Conservation (phyloP, 2,888 invertebrate genomes). For the Eustalomyia histrio region DNA sequence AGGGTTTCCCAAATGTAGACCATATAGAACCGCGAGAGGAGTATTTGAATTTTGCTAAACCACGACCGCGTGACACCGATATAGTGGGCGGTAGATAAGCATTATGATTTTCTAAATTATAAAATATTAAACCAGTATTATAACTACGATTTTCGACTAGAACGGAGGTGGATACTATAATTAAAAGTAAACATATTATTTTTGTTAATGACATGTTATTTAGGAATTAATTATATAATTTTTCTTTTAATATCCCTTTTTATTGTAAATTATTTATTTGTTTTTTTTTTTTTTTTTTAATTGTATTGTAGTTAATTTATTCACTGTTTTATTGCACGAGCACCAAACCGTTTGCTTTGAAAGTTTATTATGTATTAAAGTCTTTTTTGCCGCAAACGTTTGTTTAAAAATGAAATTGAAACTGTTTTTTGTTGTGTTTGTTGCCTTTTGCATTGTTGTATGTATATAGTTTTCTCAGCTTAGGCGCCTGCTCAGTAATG, state of each 20-base stretch:
- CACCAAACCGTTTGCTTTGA: slow-evolving; percentile 72
- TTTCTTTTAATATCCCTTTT: slow-evolving; percentile 46
- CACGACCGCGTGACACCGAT: slow-evolving; percentile 75
- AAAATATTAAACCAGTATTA: slow-evolving; percentile 75
- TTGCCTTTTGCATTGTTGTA: slow-evolving; percentile 41
- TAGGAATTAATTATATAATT: slow-evolving; percentile 7
- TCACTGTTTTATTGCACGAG: slow-evolving; percentile 20
- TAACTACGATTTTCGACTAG: slow-evolving; percentile 72
- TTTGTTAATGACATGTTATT: slow-evolving; percentile 38
- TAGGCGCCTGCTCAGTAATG: slow-evolving; percentile 53
- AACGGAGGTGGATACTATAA: slow-evolving; percentile 29
- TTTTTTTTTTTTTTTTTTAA: slow-evolving; percentile 22
- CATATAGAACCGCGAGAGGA: slow-evolving; percentile 75
- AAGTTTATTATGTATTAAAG: slow-evolving; percentile 77
- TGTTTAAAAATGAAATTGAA: slow-evolving; percentile 78
- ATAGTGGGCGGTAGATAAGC: slow-evolving; percentile 75
- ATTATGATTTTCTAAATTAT: slow-evolving; percentile 71
- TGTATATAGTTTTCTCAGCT: slow-evolving; percentile 34
- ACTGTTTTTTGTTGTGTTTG: slow-evolving; percentile 66
- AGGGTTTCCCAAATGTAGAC: slow-evolving; percentile 76
- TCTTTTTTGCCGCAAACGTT: slow-evolving; percentile 72
- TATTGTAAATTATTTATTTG: slow-evolving; percentile 2
- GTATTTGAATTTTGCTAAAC: slow-evolving; percentile 71
- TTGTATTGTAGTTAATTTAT: slow-evolving; percentile 17
- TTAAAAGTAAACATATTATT: slow-evolving; percentile 26